Conservation (phyloP, 2,888 invertebrate species). For the Orchestes rusci region DNA sequence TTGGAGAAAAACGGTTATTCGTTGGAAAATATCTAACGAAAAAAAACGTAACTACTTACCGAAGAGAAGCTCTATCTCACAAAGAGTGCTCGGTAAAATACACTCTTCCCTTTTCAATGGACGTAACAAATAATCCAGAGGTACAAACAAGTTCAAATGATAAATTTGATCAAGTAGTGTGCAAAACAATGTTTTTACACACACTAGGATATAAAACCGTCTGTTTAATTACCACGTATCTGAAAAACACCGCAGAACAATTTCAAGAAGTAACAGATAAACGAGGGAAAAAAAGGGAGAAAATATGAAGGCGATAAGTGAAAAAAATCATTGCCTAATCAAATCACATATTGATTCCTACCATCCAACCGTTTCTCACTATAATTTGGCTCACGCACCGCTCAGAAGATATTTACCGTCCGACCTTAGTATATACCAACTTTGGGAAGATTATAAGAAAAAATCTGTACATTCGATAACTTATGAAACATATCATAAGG, state of each 20-base stretch:
- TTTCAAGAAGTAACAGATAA: slow-evolving; percentile 6
- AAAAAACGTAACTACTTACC: slow-evolving; percentile 3
- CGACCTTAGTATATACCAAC: slow-evolving; percentile 13
- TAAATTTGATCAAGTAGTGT: slow-evolving; percentile 2
- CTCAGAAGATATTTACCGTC: slow-evolving; percentile 3
- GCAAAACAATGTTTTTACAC: slow-evolving; percentile 8
- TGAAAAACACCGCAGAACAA: slow-evolving; percentile 6
- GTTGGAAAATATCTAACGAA: slow-evolving; percentile 8
- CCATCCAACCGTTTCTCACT: slow-evolving; percentile 17
- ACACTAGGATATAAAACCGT: slow-evolving; percentile 7
- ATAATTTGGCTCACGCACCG: slow-evolving; percentile 13
- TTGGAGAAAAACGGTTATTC: slow-evolving; percentile 9
- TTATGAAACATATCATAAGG: slow-evolving; percentile 16
- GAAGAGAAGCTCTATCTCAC: slow-evolving; percentile 7
- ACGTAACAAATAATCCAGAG: neutral
- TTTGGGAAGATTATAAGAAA: slow-evolving; percentile 13
- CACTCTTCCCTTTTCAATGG: slow-evolving; percentile 9
- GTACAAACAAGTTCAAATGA: neutral
- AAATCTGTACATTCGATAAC: neutral
- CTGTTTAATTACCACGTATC: slow-evolving; percentile 4
- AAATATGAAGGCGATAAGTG: slow-evolving; percentile 10
- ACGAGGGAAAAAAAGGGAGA: slow-evolving; percentile 5
- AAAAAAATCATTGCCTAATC: slow-evolving; percentile 10
- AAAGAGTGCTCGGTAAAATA: slow-evolving; percentile 9
- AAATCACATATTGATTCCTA: slow-evolving; percentile 10